These are phyloP conservation scores for Tachysurus fulvidraco DNA, from an alignment of 2,113 vertebrate genomes.

Conservation along the genomic window DNA sequence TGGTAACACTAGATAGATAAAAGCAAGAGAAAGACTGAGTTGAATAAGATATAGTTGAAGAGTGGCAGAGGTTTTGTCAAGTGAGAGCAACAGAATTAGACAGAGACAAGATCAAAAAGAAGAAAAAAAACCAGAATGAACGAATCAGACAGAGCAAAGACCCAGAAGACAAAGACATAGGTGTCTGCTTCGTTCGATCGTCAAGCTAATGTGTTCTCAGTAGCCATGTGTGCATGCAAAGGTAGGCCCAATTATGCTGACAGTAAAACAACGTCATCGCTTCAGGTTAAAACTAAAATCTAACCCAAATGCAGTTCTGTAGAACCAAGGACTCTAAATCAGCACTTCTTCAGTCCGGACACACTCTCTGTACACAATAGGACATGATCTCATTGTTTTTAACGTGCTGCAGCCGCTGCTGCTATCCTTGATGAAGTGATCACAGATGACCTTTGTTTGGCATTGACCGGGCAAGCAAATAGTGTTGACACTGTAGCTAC, in stretches of 20 bases:
- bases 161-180: background rate
- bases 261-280: constrained; percentile 6
- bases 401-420: background rate
- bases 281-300: constrained; percentile 27
- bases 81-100: background rate
- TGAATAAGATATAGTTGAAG: background rate
- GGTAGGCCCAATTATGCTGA: background rate
- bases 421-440: constrained; percentile 13
- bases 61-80: background rate
- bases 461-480: background rate
- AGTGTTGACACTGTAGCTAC: too few species aligned
- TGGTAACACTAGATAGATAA: background rate
- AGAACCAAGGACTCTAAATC: constrained; percentile 12
- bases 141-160: background rate
- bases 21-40: background rate
- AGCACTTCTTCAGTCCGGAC: background rate
- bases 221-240: constrained; percentile 1
- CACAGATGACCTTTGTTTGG: background rate
- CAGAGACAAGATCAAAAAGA: background rate
- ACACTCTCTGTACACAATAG: background rate
- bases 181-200: constrained; percentile 11
- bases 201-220: constrained; percentile 10
- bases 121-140: background rate
- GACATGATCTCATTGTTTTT: constrained; percentile 11
- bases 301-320: constrained; percentile 15